Base-by-base conservation (phyloP, 1,140 invertebrate species). In the Batillaria attramentaria region DNA sequence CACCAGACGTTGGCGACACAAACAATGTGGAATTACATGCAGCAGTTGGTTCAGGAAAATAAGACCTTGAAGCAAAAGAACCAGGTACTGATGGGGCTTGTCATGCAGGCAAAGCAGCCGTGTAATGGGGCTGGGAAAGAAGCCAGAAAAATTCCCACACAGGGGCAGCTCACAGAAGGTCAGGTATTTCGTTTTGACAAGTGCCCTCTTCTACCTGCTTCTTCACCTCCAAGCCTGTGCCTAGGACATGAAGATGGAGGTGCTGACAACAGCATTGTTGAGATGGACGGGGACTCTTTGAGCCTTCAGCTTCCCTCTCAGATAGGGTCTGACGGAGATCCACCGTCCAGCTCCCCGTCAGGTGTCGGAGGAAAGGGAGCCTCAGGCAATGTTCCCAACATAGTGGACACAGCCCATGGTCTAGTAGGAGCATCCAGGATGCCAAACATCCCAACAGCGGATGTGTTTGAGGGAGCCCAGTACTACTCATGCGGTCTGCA, bases 141-240 rank as follows among this genome's bases (percentile, higher is more conserved):
- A 28, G 41, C n/a, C 20, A n/a, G 41, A 28, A 50, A 28, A 8
- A 18, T 57, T 50, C 60, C 46, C 28, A 37, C 33, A 35, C 46
- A 74, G 28, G 46, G 35, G 20, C 28, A 8, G 41, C n/a, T 4
- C 60, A 10, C 54, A 24, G 73, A 75, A 54, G 35, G 43, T 20
- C 50, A 75, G 39, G 50, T 57, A 24, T 65, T 54, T 35, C 37
- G 73, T n/a, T 65, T 75, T 62, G 54, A 62, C 35, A 75, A 8
- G 24, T 72, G 28, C n/a, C 13, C 39, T 37, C 39, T 57, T n/a
- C n/a, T 37, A 42, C 33, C 41, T 37, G 54, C 20, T 33, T n/a
- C 50, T 24, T 46, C 24, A 33, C 35, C 35, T 31, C 50, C 28
- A 24, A 24, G 5, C 24, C 28, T 57, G 54, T 33, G 20, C 6